Evolutionary conservation across 2,888 invertebrate species (phyloP), one percentile per base, ranked within the genome.

Genomic region (Thymelicus sylvestris): DNA sequence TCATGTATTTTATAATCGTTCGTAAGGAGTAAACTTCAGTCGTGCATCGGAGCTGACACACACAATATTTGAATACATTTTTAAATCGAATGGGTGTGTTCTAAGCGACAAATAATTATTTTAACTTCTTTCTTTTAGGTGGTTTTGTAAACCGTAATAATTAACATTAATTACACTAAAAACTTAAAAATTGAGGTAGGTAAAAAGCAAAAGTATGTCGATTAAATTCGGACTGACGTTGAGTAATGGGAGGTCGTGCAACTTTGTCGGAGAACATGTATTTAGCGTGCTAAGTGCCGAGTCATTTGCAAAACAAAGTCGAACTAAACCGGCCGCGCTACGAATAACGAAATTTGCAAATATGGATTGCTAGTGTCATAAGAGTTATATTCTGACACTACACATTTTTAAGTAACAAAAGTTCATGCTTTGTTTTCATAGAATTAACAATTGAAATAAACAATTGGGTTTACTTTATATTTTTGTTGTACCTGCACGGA

Each of bases 241-340:
- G 70, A 71, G 12, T 50, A 61, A 71, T 71, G 70, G 15, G 41
- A 44, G 44, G 64, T n/a, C 41, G 15, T n/a, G 38, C 31, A 68
- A 57, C 68, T 64, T 69, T 50, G 68, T 50, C 59, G 64, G 57
- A n/a, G 48, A 50, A 59, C 64, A 59, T 55, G 59, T 63, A 69
- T 69, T 69, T 64, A 48, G 64, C 64, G 69, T 64, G 24, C 38
- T 59, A 69, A 64, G 64, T 57, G 64, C 59, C 41, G 64, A 69
- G 69, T 69, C 69, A 69, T 69, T 69, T 64, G 69, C 69, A 64
- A 69, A 59, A 69, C 69, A 69, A 64, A 69, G 64, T 59, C 50
- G 48, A 64, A 64, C n/a, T 41, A n/a, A 70, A 19, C 39, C 57
- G 47, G n/a, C 19, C 47, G 44, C 59, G 59, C 47, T 44, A 19